Evolutionary conservation across 2,113 vertebrate genomes (phyloP).

Genomic region (Crocuta crocuta): DNA sequence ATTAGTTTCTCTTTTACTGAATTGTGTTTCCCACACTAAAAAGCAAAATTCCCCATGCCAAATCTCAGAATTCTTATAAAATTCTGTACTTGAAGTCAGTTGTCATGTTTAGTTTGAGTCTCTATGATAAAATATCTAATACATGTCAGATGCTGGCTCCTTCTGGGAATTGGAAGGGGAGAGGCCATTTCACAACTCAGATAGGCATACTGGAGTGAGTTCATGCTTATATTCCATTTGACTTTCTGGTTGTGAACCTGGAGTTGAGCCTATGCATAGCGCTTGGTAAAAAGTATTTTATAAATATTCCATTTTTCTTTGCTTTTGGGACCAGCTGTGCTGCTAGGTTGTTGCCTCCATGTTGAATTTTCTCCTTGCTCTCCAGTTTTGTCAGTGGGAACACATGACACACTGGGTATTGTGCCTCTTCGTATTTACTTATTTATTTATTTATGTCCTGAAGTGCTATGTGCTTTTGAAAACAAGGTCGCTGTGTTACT

Average conservation of each 20-base stretch:
- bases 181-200: neutral
- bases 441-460: neutral
- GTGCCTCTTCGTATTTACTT: neutral
- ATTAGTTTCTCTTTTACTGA: slow-evolving; percentile 75
- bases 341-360: neutral
- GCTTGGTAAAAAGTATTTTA: neutral
- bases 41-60: slow-evolving; percentile 19
- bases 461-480: neutral
- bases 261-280: neutral
- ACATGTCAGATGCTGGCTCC: neutral
- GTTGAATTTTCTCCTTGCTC: neutral
- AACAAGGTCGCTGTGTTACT: slow-evolving; percentile 19
- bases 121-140: slow-evolving; percentile 20
- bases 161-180: neutral
- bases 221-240: neutral
- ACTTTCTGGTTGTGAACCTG: neutral
- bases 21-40: slow-evolving; percentile 72
- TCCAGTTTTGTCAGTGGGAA: neutral
- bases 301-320: neutral
- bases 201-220: neutral
- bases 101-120: slow-evolving; percentile 20
- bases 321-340: neutral
- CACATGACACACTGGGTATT: neutral
- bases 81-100: neutral
- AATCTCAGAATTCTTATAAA: slow-evolving; percentile 24